phyloP scores from a whole-genome alignment of 2,888 invertebrate genomes.

The Malachius bipustulatus region DNA sequence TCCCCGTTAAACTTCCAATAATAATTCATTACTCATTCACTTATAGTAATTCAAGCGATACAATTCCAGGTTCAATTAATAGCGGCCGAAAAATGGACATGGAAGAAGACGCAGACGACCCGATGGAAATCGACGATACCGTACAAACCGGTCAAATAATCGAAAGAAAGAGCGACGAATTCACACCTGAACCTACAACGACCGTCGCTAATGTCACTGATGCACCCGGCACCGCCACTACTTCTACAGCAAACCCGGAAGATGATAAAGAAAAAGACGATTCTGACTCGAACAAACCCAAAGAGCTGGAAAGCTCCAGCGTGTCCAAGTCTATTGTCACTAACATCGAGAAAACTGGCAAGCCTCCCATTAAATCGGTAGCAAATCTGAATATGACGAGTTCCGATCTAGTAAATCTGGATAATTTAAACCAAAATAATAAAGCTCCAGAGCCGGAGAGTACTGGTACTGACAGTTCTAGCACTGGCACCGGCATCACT shows the following conservation, averaged over 20 bases:
- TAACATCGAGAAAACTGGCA: background rate
- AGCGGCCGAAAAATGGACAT: constrained; percentile 19
- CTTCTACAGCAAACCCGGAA: background rate
- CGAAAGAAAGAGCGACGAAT: constrained; percentile 19
- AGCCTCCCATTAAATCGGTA: background rate
- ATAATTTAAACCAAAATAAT: background rate
- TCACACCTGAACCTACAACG: background rate
- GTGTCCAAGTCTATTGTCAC: background rate
- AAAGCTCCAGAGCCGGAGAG: background rate
- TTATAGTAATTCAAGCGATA: too few relatives aligned
- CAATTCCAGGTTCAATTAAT: too few relatives aligned
- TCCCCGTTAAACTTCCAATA: too few relatives aligned
- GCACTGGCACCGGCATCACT: constrained; percentile 7
- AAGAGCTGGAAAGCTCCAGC: background rate
- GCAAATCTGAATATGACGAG: background rate
- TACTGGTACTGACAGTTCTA: background rate
- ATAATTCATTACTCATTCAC: too few relatives aligned
- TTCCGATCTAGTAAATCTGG: background rate
- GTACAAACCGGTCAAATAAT: constrained; percentile 28
- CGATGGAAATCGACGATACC: constrained; percentile 32
- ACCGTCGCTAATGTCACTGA: background rate
- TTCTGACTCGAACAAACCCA: constrained; percentile 5
- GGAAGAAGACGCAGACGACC: constrained; percentile 24
- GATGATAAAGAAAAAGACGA: background rate
- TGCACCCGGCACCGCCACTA: background rate